A percentile compares a stretch with the other conserved stretches of the same genome.
phyloP scores from a whole-genome alignment of 1,140 invertebrate species.

The Dinoponera quadriceps region DNA sequence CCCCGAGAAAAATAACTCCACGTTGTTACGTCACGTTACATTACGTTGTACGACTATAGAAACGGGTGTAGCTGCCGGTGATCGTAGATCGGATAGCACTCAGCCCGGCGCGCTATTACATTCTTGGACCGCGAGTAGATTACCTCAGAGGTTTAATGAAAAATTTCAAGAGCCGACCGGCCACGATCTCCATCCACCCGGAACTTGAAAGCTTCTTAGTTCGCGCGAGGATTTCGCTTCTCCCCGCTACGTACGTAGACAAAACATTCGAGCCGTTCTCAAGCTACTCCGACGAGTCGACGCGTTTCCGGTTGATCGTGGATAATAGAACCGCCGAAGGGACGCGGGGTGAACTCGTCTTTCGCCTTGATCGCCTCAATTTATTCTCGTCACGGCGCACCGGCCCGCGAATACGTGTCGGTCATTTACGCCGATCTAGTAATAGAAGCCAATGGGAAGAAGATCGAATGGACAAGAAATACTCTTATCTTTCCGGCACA shows the following conservation, averaged over 20 bases:
- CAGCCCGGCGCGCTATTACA: background rate
- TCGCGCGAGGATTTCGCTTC: too few relatives aligned
- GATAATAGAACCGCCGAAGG: background rate
- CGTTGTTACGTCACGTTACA: background rate
- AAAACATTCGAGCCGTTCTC: background rate
- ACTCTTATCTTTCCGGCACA: slow-evolving; percentile 5
- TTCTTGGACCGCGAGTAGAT: background rate
- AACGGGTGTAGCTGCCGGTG: background rate
- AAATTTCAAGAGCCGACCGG: background rate
- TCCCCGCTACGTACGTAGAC: too few relatives aligned
- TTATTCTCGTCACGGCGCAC: slow-evolving; percentile 40
- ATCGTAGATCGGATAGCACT: background rate
- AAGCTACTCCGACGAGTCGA: slow-evolving; percentile 32
- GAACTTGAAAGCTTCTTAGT: too few relatives aligned
- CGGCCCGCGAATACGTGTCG: slow-evolving; percentile 20
- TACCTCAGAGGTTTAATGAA: background rate
- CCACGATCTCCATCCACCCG: background rate
- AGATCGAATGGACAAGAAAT: slow-evolving; percentile 29
- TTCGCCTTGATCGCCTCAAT: slow-evolving; percentile 48
- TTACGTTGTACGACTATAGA: background rate
- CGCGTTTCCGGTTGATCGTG: slow-evolving; percentile 50
- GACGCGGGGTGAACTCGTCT: background rate
- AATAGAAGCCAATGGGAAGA: slow-evolving; percentile 56
- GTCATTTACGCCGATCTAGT: slow-evolving; percentile 55
- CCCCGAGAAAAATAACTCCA: background rate